phyloP scores from a whole-genome alignment of 2,113 vertebrate genomes.

The Equus quagga region DNA sequence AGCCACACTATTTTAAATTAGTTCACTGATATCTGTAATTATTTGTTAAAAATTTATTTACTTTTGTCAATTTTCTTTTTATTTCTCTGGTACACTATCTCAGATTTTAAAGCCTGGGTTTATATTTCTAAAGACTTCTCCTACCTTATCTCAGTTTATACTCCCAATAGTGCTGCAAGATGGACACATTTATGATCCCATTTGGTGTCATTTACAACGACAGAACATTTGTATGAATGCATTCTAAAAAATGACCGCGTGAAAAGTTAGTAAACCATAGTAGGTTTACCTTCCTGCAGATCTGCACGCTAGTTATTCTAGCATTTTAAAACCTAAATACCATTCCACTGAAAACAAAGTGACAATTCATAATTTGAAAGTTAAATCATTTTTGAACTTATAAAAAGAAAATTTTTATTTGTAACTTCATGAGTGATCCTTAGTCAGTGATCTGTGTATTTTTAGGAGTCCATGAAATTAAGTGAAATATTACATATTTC shows the following conservation, averaged over 20 bases:
- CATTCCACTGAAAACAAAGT: constrained; percentile 13
- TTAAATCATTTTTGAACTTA: constrained; percentile 29
- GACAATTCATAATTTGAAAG: neutral
- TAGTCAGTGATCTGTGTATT: neutral
- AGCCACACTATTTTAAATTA: neutral
- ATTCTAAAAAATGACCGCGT: neutral
- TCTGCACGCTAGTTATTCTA: neutral
- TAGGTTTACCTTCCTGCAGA: neutral
- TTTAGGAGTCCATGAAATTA: neutral
- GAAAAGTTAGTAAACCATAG: neutral
- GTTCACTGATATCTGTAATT: neutral
- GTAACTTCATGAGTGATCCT: neutral
- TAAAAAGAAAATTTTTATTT: neutral
- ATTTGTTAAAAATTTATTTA: neutral
- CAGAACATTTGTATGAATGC: neutral
- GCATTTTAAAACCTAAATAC: neutral
- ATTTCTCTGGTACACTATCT: neutral
- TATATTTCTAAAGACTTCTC: neutral
- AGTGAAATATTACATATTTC: neutral
- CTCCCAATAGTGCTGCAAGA: neutral
- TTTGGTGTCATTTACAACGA: neutral
- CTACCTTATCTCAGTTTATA: neutral
- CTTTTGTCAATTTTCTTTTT: neutral
- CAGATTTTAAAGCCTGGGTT: neutral
- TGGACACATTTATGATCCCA: neutral